A percentile compares a stretch with the other conserved stretches of the same genome.
Conservation (phyloP, 1,140 invertebrate genomes). For the Zaprionus ghesquierei region DNA sequence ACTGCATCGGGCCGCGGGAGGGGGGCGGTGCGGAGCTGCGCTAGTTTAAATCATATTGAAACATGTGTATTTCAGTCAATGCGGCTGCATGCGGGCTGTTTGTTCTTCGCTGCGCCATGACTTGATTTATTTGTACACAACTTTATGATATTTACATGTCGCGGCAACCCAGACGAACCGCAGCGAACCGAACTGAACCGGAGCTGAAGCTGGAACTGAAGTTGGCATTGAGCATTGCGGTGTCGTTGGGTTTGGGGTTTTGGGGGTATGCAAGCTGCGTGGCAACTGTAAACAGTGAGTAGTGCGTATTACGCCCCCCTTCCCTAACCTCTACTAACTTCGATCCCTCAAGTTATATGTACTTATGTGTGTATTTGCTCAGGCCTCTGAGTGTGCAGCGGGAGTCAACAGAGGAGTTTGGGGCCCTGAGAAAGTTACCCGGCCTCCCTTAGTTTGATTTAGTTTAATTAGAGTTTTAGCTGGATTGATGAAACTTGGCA, state of each 20-base stretch:
- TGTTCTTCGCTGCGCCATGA: conserved; percentile 61
- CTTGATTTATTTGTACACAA: conserved; percentile 78
- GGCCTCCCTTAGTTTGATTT: not conserved
- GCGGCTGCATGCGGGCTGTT: conserved; percentile 65
- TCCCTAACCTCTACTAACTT: not conserved
- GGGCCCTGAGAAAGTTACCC: not conserved
- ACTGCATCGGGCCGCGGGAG: not conserved
- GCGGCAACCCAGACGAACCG: conserved; percentile 1
- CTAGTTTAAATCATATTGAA: conserved; percentile 60
- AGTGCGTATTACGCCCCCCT: conserved; percentile 5
- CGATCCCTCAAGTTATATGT: too few relatives aligned
- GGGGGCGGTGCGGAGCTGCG: too few relatives aligned
- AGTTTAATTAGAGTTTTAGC: not conserved
- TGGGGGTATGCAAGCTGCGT: conserved; percentile 30
- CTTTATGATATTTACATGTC: conserved; percentile 77
- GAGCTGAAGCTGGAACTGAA: conserved; percentile 3
- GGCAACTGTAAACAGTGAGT: conserved; percentile 45
- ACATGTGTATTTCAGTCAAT: conserved; percentile 65
- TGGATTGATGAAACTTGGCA: not conserved
- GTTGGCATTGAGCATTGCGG: conserved; percentile 12
- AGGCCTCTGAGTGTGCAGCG: conserved; percentile 3
- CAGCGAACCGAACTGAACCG: not conserved
- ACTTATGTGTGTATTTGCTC: not conserved
- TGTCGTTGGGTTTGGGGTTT: not conserved
- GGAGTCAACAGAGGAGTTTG: conserved; percentile 9